These are phyloP conservation scores for Eilema sororculum DNA, from an alignment of 2,888 invertebrate species.

Conservation along the genomic window DNA sequence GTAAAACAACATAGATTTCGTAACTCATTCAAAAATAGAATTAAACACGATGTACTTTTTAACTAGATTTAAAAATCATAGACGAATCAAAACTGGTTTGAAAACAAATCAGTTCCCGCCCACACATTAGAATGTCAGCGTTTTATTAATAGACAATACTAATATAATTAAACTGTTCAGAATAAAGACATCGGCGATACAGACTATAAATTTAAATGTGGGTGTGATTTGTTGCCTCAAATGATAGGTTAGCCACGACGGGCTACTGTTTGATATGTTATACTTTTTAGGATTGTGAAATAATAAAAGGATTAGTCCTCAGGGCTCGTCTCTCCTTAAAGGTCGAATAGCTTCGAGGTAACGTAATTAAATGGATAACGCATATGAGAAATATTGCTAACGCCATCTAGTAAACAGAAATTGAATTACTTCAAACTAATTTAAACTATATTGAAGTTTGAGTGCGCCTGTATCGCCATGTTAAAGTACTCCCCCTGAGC, in stretches of 20 bases:
- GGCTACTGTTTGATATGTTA: slow-evolving; percentile 45
- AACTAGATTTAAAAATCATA: not conserved
- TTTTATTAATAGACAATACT: slow-evolving; percentile 64
- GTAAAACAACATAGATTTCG: not conserved
- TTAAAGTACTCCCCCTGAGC: not conserved
- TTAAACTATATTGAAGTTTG: not conserved
- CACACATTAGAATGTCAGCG: slow-evolving; percentile 62
- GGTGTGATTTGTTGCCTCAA: slow-evolving; percentile 53
- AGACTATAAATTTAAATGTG: slow-evolving; percentile 45
- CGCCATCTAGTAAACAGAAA: not conserved
- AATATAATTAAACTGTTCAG: slow-evolving; percentile 60
- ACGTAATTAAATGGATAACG: not conserved
- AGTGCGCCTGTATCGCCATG: not conserved
- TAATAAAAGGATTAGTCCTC: not conserved
- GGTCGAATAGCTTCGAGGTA: not conserved
- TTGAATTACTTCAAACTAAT: slow-evolving; percentile 4
- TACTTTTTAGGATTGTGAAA: not conserved
- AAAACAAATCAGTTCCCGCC: slow-evolving; percentile 41
- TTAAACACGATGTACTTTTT: not conserved
- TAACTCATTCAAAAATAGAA: not conserved
- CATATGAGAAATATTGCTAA: not conserved
- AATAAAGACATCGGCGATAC: slow-evolving; percentile 47
- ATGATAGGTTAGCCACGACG: slow-evolving; percentile 40
- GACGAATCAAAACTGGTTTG: slow-evolving; percentile 6
- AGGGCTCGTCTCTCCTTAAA: not conserved